Conservation (phyloP, 2,113 vertebrate genomes). For the mouse (Mus musculus) region DNA sequence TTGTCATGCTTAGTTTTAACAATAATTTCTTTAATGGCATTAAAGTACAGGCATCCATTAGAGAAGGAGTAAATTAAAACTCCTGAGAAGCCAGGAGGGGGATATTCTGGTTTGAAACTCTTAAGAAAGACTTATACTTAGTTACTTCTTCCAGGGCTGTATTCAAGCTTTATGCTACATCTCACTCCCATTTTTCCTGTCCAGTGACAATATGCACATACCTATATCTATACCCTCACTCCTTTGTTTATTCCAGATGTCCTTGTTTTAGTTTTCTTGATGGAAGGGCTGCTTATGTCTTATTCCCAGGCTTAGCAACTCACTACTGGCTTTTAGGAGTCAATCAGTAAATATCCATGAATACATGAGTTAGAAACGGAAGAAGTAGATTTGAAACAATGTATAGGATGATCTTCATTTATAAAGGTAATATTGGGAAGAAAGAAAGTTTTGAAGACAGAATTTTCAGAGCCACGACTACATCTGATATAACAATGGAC, state of each 20-base stretch:
- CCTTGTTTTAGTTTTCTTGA: background rate
- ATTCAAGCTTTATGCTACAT: background rate
- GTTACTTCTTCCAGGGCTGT: background rate
- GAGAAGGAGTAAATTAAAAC: background rate
- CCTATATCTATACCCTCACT: background rate
- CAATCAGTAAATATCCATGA: background rate
- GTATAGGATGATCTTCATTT: background rate
- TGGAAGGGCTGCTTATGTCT: background rate
- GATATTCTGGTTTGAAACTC: background rate
- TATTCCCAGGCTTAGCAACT: background rate
- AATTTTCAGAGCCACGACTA: background rate
- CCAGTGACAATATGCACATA: background rate
- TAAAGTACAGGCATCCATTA: background rate
- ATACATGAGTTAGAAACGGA: background rate
- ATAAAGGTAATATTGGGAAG: background rate
- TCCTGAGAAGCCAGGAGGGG: background rate
- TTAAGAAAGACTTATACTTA: background rate
- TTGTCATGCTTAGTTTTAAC: background rate
- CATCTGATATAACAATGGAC: background rate
- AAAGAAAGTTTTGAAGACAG: background rate
- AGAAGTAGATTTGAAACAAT: background rate
- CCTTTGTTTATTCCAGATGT: background rate
- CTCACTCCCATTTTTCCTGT: background rate
- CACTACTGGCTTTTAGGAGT: background rate
- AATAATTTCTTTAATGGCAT: background rate